These are phyloP conservation scores for Stichopus chloronotus DNA, from an alignment of 35 echinoderm and acorn worm species.

Conservation along the genomic window DNA sequence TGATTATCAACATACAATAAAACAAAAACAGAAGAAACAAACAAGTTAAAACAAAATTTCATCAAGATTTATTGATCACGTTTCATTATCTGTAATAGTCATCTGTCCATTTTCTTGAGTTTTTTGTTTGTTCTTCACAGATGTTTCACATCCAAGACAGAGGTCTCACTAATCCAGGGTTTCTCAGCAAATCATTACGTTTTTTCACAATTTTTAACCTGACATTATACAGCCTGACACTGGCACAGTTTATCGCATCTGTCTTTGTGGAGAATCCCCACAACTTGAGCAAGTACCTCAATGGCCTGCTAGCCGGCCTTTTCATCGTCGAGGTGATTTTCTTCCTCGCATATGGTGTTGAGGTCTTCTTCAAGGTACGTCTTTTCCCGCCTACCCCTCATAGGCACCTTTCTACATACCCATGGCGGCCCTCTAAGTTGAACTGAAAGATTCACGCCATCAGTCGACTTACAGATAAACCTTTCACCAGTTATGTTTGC, in stretches of 20 bases:
- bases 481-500: background rate
- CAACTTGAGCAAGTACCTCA: slow-evolving; percentile 71
- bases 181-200: slow-evolving; percentile 82
- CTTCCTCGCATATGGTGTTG: slow-evolving; percentile 95
- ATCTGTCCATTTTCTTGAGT: too few relatives aligned
- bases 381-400: background rate
- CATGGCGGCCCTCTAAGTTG: too few relatives aligned
- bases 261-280: slow-evolving; percentile 50
- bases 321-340: slow-evolving; percentile 86
- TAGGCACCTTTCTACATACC: too few relatives aligned
- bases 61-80: too few relatives aligned
- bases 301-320: slow-evolving; percentile 72
- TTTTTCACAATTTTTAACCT: slow-evolving; percentile 84
- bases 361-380: slow-evolving; percentile 95
- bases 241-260: slow-evolving; percentile 73
- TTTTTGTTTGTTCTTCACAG: slow-evolving; percentile 53
- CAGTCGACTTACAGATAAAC: background rate
- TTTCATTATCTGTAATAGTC: too few relatives aligned
- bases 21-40: too few relatives aligned
- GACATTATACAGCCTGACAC: slow-evolving; percentile 67
- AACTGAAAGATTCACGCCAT: too few relatives aligned
- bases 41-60: too few relatives aligned
- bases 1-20: too few relatives aligned
- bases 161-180: slow-evolving; percentile 77
- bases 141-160: slow-evolving; percentile 88